These are phyloP conservation scores for Rhynchotus rufescens DNA, from an alignment of 2,797 vertebrate genomes.

Conservation along the genomic window DNA sequence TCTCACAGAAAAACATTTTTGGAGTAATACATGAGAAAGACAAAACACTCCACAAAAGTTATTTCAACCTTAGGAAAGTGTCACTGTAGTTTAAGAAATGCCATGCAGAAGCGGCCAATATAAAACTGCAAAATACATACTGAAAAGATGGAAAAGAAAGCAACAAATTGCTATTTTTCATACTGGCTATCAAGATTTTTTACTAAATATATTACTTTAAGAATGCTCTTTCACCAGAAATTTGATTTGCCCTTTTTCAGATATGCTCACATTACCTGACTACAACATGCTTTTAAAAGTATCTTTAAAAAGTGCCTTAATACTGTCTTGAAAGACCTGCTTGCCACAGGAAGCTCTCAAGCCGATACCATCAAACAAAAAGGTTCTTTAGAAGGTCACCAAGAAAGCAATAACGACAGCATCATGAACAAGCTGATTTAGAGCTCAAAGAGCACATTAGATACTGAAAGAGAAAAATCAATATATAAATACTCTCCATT, in stretches of 20 bases:
- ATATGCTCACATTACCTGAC: neutral
- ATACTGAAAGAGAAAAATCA: neutral
- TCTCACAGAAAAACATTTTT: slow-evolving; percentile 1
- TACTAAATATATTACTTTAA: neutral
- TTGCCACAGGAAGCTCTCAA: neutral
- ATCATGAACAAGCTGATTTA: neutral
- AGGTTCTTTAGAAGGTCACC: neutral
- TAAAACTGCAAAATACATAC: neutral
- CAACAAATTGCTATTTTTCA: neutral
- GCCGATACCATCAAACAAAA: neutral
- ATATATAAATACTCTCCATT: neutral
- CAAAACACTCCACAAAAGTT: neutral
- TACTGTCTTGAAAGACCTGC: neutral
- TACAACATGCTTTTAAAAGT: neutral
- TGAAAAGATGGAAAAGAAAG: neutral
- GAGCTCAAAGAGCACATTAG: neutral
- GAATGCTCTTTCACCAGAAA: neutral
- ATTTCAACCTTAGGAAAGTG: neutral
- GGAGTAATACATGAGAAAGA: neutral
- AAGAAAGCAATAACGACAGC: neutral
- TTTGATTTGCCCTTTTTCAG: neutral
- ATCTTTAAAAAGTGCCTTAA: neutral
- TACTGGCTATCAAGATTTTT: neutral
- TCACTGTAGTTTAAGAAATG: neutral
- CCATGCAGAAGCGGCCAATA: neutral